Evolutionary conservation across 2,113 vertebrate genomes (phyloP), one percentile per base, ranked within the genome.

Genomic region (Thomomys bottae): DNA sequence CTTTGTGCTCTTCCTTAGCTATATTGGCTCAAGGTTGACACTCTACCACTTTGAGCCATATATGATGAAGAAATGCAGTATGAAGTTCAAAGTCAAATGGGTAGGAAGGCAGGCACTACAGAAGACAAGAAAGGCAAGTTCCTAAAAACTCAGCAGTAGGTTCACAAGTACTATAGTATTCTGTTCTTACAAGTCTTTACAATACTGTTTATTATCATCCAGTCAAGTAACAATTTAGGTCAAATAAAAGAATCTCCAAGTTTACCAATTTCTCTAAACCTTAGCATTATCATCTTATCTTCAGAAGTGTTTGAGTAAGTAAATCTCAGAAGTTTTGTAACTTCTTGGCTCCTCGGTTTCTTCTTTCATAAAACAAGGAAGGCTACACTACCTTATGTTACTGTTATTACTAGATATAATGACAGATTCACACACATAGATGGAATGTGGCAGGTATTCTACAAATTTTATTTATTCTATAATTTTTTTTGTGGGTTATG

Each of bases 231-330:
- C 17, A 54, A 14, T 34, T 90, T 68, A 73, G 28, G 79, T 92
- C 84, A 40, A 83, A 77, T 72, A 68, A 86, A 85, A 79, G 40
- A 93, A 82, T 61, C n/a, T 7, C 15, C 17, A 84, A 63, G 93
- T 36, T 28, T 32, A 88, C 21, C 11, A 54, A 80, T 5, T 72
- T 79, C 86, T 75, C 88, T 8, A 75, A 92, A 86, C 15, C 30
- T 85, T 64, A 93, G 76, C 54, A 67, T 76, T 83, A 73, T 40
- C 24, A 82, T 90, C 57, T n/a, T 54, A 14, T 84, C 38, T 88
- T 75, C 24, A 32, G 70, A 26, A 89, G 20, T 89, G 61, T 26
- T 83, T 67, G 76, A 40, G 73, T 45, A 63, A 95, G 28, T 34
- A 10, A 94, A 73, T 49, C 18, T 90, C 36, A 91, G 18, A 92